Conservation (phyloP, 2,888 invertebrate genomes). For the Chymomyza procnemis region DNA sequence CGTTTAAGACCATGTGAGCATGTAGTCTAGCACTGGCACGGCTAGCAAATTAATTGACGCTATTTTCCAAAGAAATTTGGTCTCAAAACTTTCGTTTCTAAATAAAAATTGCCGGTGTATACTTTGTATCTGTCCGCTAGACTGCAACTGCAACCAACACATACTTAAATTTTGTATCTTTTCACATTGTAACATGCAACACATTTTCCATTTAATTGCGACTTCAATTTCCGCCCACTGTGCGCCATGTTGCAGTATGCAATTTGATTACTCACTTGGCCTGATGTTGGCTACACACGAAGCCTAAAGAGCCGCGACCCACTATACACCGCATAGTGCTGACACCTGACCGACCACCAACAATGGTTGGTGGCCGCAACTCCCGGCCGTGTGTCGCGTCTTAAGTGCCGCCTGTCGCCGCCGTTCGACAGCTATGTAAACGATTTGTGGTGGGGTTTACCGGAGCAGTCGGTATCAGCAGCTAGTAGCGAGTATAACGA, state of each 20-base stretch:
- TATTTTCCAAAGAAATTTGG: too few species aligned
- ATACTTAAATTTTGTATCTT: background rate
- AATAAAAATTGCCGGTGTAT: too few species aligned
- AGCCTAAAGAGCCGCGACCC: background rate
- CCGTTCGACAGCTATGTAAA: background rate
- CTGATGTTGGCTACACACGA: background rate
- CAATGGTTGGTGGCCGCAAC: background rate
- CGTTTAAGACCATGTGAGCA: too few species aligned
- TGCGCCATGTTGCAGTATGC: background rate
- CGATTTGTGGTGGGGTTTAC: background rate
- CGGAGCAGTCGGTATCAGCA: too few species aligned
- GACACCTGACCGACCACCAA: background rate
- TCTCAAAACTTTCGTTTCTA: too few species aligned
- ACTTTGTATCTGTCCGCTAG: too few species aligned
- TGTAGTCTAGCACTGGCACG: too few species aligned
- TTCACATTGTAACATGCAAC: background rate
- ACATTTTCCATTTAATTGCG: background rate
- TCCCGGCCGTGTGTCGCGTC: background rate
- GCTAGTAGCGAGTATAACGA: too few species aligned
- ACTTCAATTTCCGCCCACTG: background rate
- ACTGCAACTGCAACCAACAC: too few species aligned
- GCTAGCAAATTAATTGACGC: too few species aligned
- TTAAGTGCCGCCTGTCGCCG: background rate
- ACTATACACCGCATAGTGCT: background rate
- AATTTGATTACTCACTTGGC: background rate